phyloP scores from a whole-genome alignment of 2,113 vertebrate species.

The Galbula dea region DNA sequence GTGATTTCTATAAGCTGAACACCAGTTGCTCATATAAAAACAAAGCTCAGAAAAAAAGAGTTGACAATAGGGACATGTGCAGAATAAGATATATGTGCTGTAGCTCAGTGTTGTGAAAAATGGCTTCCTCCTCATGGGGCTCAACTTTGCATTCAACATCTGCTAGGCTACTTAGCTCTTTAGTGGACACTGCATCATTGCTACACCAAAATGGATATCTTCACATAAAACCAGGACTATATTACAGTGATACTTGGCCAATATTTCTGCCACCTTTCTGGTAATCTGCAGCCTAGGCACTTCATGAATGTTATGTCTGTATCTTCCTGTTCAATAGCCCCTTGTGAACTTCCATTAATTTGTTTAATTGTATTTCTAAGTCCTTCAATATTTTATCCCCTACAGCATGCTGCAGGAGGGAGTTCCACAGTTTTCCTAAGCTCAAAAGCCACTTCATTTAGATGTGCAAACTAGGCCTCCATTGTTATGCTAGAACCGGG shows the following conservation, averaged over 20 bases:
- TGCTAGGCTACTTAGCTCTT: constrained; percentile 37
- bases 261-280: neutral
- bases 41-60: neutral
- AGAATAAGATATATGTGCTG: constrained; percentile 19
- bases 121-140: constrained; percentile 18
- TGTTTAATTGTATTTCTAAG: neutral
- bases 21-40: constrained; percentile 10
- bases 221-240: neutral
- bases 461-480: neutral
- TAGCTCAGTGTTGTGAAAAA: constrained; percentile 39
- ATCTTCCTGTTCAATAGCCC: neutral
- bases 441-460: neutral
- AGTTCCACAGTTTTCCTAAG: neutral
- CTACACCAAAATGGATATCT: neutral
- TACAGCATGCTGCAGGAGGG: neutral
- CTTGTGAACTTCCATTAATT: neutral
- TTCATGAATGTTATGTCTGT: neutral
- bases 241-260: neutral
- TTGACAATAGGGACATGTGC: neutral
- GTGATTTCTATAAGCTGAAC: neutral
- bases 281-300: neutral
- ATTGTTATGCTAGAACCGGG: neutral
- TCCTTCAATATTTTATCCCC: neutral
- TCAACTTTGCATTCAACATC: constrained; percentile 20
- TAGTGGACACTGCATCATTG: neutral